Evolutionary conservation across 1,140 invertebrate genomes (phyloP).

Genomic region (Pseudomyrmex pallidus): DNA sequence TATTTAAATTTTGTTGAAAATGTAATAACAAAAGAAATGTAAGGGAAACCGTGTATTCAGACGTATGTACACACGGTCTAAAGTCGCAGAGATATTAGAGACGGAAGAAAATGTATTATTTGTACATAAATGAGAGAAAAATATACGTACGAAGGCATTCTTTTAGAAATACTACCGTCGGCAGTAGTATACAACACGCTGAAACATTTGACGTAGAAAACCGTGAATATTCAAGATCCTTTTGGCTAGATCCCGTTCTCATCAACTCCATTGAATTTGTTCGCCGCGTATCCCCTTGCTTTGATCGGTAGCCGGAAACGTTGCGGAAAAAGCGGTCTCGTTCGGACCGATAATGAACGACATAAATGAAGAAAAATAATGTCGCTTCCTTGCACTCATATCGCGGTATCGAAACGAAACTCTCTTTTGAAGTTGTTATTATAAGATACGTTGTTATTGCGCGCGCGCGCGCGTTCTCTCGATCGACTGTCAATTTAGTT

Average conservation of each 20-base stretch:
- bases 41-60: too few relatives aligned
- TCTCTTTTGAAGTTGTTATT: constrained; percentile 48
- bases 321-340: constrained; percentile 12
- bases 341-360: constrained; percentile 3
- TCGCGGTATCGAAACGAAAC: neutral
- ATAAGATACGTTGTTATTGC: constrained; percentile 27
- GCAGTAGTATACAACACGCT: constrained; percentile 18
- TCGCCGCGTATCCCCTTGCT: constrained; percentile 42
- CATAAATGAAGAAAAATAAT: constrained; percentile 57
- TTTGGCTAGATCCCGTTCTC: constrained; percentile 15
- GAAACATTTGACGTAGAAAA: constrained; percentile 12
- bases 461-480: neutral
- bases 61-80: too few relatives aligned
- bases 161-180: neutral
- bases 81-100: too few relatives aligned
- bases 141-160: neutral
- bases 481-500: constrained; percentile 37
- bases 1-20: neutral
- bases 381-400: neutral
- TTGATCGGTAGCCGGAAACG: constrained; percentile 60
- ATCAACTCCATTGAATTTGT: constrained; percentile 64
- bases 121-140: neutral
- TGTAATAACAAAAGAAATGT: too few relatives aligned
- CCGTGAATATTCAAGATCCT: constrained; percentile 69
- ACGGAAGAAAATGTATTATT: neutral